A percentile compares a stretch with the other conserved stretches of the same genome.
These are phyloP conservation scores for Adelges cooleyi DNA, from an alignment of 1,140 invertebrate genomes.

Conservation along the genomic window DNA sequence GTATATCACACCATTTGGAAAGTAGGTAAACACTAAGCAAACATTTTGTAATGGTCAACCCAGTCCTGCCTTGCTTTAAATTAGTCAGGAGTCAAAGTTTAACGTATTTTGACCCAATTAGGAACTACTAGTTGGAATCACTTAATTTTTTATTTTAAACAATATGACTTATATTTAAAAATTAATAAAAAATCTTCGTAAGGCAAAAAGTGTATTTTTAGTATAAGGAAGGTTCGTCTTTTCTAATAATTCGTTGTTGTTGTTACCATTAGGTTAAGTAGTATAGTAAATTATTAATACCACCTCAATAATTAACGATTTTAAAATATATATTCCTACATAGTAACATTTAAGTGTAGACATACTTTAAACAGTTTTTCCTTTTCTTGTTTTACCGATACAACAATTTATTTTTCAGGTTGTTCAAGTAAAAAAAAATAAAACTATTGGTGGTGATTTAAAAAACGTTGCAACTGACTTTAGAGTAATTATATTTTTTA, in stretches of 20 bases:
- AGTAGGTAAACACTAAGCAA: too few relatives aligned
- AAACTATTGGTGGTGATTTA: background rate
- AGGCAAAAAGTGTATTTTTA: too few relatives aligned
- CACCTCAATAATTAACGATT: background rate
- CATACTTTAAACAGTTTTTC: background rate
- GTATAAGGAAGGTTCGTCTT: background rate
- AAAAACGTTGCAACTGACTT: conserved; percentile 42
- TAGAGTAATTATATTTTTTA: conserved; percentile 52
- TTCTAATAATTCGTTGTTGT: too few relatives aligned
- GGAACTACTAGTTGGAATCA: too few relatives aligned
- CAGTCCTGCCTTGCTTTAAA: too few relatives aligned
- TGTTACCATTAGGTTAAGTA: background rate
- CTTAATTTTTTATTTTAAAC: too few relatives aligned
- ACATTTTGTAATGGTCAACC: too few relatives aligned
- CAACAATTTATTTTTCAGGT: background rate
- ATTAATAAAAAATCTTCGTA: too few relatives aligned
- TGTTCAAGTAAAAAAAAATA: background rate
- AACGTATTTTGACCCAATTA: too few relatives aligned
- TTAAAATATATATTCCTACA: background rate
- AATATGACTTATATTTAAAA: too few relatives aligned
- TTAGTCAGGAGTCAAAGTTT: too few relatives aligned
- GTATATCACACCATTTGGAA: too few relatives aligned
- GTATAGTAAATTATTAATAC: background rate
- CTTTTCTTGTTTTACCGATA: background rate
- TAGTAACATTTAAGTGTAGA: background rate